Evolutionary conservation across 2,888 invertebrate species (phyloP), one percentile per base, ranked within the genome.

Genomic region (Notodonta ziczac): DNA sequence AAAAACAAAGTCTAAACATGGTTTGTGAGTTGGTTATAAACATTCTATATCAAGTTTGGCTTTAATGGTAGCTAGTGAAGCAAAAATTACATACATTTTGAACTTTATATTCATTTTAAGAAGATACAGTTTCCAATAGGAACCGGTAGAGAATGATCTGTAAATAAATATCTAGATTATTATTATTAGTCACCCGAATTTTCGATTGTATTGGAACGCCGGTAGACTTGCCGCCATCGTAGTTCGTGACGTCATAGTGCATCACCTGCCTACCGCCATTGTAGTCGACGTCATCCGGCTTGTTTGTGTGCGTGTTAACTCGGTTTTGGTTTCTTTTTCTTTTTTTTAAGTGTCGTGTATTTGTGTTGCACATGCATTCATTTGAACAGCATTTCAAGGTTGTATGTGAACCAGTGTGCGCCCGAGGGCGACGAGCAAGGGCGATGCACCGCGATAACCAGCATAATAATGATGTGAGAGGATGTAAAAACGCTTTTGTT

Each of bases 281-380:
- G 67, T 74, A 74, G 73, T 60, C 66, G 70, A 67, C 72, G 73
- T 75, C 77, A 76, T 74, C 68, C 72, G 70, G 70, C 69, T 74
- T 74, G 69, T 74, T 77, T 77, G 65, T 72, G 72, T 77, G 73
- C 72, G 70, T 74, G 66, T 72, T 65, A 66, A 66, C 66, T 72
- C 72, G 73, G 74, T 69, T 77, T 75, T 78, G 71, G 79, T 77
- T 81, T 72, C 76, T 74, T 67, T 67, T 66, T n/a, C n/a, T 67
- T 70, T 74, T 73, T 75, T 46, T 73, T 77, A 65, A 63, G 82
- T 81, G 81, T 84, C 81, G 74, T 82, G 66, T 65, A 53, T 81
- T 76, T 86, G 80, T 81, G 86, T 87, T 86, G 86, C 86, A 81
- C 83, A 76, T 75, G 75, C 84, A 85, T 84, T 80, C 82, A 82